Percentiles rank a stretch among this genome's conserved stretches.
These are phyloP conservation scores for Hirtodrosophila histrioides DNA, from an alignment of 2,888 invertebrate species.

Conservation along the genomic window DNA sequence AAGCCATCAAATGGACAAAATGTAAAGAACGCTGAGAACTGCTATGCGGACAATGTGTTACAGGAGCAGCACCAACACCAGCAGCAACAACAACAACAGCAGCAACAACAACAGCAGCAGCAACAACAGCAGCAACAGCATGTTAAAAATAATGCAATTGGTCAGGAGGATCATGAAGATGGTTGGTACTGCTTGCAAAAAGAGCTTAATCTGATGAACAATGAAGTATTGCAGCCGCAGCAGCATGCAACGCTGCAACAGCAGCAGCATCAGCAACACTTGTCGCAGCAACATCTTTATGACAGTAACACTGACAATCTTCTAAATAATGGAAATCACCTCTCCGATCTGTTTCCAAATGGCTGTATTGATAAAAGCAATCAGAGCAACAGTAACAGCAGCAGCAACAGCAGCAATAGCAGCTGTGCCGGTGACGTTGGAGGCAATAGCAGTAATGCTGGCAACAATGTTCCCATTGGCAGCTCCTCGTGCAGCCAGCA, in stretches of 20 bases:
- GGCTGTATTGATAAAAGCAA: constrained; percentile 81
- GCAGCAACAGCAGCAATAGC: constrained; percentile 55
- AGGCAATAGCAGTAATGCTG: constrained; percentile 54
- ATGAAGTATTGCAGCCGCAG: constrained; percentile 50
- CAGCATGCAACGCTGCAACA: constrained; percentile 45
- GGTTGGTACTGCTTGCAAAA: constrained; percentile 89
- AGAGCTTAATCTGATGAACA: constrained; percentile 86
- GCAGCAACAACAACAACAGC: constrained; percentile 20
- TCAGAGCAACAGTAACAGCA: constrained; percentile 69
- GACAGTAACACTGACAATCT: constrained; percentile 47
- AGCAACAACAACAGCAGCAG: constrained; percentile 32
- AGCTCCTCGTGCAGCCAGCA: constrained; percentile 76
- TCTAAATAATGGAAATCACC: constrained; percentile 61
- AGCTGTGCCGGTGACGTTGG: constrained; percentile 61
- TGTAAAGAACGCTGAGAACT: constrained; percentile 26
- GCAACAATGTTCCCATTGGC: constrained; percentile 35
- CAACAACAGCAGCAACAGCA: constrained; percentile 46
- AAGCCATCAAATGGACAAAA: constrained; percentile 9
- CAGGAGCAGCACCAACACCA: constrained; percentile 36
- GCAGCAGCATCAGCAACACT: constrained; percentile 58
- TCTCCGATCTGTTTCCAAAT: constrained; percentile 83
- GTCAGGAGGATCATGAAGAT: constrained; percentile 86
- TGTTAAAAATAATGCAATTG: constrained; percentile 44
- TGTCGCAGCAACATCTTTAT: constrained; percentile 54
- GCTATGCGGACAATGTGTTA: constrained; percentile 34